Conservation (phyloP, 2,113 vertebrate genomes). For the Lynx canadensis region DNA sequence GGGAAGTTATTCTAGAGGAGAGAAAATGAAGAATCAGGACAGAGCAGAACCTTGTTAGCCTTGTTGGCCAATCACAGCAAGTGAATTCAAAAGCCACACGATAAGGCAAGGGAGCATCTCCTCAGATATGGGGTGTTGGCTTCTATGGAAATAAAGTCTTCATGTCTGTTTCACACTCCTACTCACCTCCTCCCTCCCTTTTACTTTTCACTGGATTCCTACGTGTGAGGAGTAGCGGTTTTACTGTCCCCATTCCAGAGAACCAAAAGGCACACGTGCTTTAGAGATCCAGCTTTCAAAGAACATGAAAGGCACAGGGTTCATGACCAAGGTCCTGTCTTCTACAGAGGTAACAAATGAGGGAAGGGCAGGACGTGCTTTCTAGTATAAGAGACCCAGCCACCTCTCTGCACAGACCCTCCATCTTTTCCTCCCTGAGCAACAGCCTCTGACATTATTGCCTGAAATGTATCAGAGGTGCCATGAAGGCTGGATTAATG, state of each 20-base stretch:
- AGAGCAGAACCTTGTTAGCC: not conserved
- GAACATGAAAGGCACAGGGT: not conserved
- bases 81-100: not conserved
- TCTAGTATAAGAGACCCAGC: not conserved
- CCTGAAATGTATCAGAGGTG: not conserved
- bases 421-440: not conserved
- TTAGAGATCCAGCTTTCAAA: conserved; percentile 33
- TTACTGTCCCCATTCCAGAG: not conserved
- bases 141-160: not conserved
- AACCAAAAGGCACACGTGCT: not conserved
- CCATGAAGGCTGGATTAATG: no score
- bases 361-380: not conserved
- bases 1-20: conserved; percentile 1
- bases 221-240: not conserved
- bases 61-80: conserved; percentile 24
- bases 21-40: not conserved
- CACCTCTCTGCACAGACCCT: not conserved
- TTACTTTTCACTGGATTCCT: conserved; percentile 26
- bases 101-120: not conserved
- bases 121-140: not conserved
- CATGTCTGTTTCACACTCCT: conserved; percentile 20
- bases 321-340: not conserved
- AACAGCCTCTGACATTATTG: not conserved
- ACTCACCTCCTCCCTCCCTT: not conserved
- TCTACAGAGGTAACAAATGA: not conserved